Evolutionary conservation across 2,113 vertebrate genomes (phyloP), one percentile per base, ranked within the genome.

Genomic region (Peromyscus leucopus): DNA sequence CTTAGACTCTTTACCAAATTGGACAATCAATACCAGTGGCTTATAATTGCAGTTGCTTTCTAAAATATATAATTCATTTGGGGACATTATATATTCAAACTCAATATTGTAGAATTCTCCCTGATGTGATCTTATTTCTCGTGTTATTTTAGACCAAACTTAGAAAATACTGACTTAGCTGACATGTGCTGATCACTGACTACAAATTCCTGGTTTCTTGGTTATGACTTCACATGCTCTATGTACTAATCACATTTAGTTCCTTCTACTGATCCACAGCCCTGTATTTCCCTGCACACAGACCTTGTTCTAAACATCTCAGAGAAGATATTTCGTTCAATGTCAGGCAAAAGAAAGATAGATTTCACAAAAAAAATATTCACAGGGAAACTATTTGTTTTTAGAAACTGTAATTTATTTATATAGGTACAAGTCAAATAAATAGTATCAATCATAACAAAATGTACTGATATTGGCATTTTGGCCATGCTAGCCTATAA

Each of bases 251-350:
- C 46, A 3, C 1, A 74, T 31, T 92, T 67, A 15, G 0, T 42
- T 93, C 16, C 22, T 71, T 79, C 22, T 93, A n/a, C 21, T 90
- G 15, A 74, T 16, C 2, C 16, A n/a, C 57, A 89, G 31, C 11
- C 13, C 12, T 72, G 2, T 0, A 42, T 19, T n/a, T 75, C 1
- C 21, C 17, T 51, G 5, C 16, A 79, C 2, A 10, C 1, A 51
- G 9, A 76, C 85, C 22, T 93, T 95, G 71, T 67, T 72, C 31
- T 39, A 94, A 74, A 95, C 17, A 55, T 74, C 76, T 67, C 88
- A 71, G 84, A 76, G 80, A 80, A 79, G 76, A 75, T 2, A 76
- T 1, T 94, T 9, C 6, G 61, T 21, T 83, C 72, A 95, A 59
- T 67, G 24, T 59, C 48, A 76, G 1, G 1, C 59, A 97, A 91